These are phyloP conservation scores for Forficula auricularia DNA, from an alignment of 1,140 invertebrate genomes.

Conservation along the genomic window DNA sequence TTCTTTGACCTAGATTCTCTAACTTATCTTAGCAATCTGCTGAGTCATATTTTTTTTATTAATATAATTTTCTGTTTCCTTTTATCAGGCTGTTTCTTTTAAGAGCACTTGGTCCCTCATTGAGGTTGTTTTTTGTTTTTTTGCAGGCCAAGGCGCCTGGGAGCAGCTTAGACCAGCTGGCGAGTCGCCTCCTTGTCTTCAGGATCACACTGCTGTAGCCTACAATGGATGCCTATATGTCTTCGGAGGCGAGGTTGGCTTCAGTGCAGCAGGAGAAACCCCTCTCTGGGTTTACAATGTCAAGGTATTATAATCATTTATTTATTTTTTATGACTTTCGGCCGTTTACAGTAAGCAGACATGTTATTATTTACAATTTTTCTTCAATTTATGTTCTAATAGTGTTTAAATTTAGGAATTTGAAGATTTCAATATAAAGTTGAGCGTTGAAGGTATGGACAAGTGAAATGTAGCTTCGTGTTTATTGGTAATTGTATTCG, in stretches of 20 bases:
- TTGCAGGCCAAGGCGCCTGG: constrained; percentile 47
- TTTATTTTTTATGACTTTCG: constrained; percentile 9
- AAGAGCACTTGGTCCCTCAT: neutral
- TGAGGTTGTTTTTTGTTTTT: too few species aligned
- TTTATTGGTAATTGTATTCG: too few species aligned
- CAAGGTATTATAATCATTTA: constrained; percentile 31
- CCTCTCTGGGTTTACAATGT: constrained; percentile 77
- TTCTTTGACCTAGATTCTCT: too few species aligned
- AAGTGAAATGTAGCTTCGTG: too few species aligned
- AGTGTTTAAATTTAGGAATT: too few species aligned
- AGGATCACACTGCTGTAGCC: constrained; percentile 70
- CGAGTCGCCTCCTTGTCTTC: constrained; percentile 55
- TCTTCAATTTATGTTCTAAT: too few species aligned
- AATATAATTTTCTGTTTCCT: neutral
- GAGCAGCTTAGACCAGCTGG: constrained; percentile 48
- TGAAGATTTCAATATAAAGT: too few species aligned
- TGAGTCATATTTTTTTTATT: too few species aligned
- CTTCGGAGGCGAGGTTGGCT: constrained; percentile 75
- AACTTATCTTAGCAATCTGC: too few species aligned
- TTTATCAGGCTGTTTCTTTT: neutral
- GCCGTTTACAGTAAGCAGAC: too few species aligned
- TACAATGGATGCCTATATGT: constrained; percentile 59
- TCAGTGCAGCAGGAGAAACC: constrained; percentile 58
- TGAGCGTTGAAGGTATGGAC: too few species aligned
- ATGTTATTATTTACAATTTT: too few species aligned